Conservation (phyloP, 2,888 invertebrate genomes). For the Drosophila rellima region DNA sequence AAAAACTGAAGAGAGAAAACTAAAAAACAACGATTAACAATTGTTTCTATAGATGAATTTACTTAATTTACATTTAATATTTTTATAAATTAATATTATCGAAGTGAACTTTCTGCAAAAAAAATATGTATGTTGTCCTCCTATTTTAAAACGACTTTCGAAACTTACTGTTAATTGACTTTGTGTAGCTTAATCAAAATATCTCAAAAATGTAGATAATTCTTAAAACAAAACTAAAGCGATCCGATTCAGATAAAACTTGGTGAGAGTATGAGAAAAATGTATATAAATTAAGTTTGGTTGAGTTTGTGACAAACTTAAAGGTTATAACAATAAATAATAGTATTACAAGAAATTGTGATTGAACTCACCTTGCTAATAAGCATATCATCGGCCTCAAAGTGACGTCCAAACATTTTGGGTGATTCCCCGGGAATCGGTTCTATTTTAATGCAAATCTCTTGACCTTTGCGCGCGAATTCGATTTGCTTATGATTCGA, state of each 20-base stretch:
- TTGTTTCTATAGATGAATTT: no score
- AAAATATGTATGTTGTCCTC: no score
- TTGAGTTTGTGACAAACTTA: neutral
- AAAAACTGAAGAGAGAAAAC: neutral
- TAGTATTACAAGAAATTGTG: neutral
- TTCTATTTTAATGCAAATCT: constrained; percentile 98
- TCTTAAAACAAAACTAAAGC: no score
- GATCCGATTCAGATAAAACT: no score
- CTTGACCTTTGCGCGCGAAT: constrained; percentile 97
- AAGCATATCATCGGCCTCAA: constrained; percentile 97
- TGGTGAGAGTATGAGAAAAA: neutral
- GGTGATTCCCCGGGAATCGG: constrained; percentile 99
- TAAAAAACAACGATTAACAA: no score
- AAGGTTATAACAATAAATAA: neutral
- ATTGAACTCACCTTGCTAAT: constrained; percentile 93
- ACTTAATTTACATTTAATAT: no score
- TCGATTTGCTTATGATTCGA: constrained; percentile 98
- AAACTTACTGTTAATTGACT: no score
- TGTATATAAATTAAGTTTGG: neutral
- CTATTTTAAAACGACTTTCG: no score
- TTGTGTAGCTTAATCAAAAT: no score
- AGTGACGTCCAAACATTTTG: constrained; percentile 99
- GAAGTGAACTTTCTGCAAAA: no score
- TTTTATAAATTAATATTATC: no score
- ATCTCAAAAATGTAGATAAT: no score